A percentile compares a stretch with the other conserved stretches of the same genome.
Evolutionary conservation across 2,113 vertebrate genomes (phyloP).

Genomic region (Ascaphus truei): DNA sequence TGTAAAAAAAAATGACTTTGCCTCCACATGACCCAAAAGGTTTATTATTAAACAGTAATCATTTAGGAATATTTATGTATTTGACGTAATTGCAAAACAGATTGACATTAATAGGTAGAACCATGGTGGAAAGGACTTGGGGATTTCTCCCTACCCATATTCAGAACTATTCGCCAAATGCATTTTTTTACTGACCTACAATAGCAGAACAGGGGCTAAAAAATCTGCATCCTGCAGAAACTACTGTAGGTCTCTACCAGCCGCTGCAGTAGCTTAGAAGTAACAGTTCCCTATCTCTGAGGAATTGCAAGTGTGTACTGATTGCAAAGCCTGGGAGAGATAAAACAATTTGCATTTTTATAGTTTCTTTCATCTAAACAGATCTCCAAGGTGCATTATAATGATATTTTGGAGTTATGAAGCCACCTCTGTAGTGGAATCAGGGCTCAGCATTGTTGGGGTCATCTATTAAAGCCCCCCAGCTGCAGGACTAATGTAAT

Average conservation of each 20-base stretch:
- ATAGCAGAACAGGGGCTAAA: not conserved
- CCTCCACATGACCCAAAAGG: not conserved
- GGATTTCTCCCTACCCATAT: not conserved
- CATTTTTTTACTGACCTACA: conserved; percentile 14
- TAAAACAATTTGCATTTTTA: conserved; percentile 39
- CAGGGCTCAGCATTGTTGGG: not conserved
- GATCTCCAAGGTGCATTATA: conserved; percentile 27
- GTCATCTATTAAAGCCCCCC: not conserved
- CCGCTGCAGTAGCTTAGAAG: conserved; percentile 28
- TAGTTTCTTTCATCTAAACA: conserved; percentile 30
- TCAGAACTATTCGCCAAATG: not conserved
- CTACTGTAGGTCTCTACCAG: conserved; percentile 22
- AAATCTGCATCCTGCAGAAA: conserved; percentile 6
- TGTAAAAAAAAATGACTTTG: conserved; percentile 27
- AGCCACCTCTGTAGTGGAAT: not conserved
- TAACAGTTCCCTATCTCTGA: conserved; percentile 22
- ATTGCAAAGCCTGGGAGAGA: conserved; percentile 35
- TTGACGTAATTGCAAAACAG: not conserved
- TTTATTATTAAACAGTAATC: conserved; percentile 15
- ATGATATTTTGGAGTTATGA: conserved; percentile 18
- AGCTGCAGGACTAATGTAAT: not conserved
- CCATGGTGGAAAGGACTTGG: not conserved
- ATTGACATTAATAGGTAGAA: not conserved
- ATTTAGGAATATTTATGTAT: conserved; percentile 13
- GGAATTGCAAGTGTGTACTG: conserved; percentile 30